Percentiles rank a stretch among this genome's conserved stretches.
Evolutionary conservation across 2,888 invertebrate genomes (phyloP).

Genomic region (Phaedon cochleariae): DNA sequence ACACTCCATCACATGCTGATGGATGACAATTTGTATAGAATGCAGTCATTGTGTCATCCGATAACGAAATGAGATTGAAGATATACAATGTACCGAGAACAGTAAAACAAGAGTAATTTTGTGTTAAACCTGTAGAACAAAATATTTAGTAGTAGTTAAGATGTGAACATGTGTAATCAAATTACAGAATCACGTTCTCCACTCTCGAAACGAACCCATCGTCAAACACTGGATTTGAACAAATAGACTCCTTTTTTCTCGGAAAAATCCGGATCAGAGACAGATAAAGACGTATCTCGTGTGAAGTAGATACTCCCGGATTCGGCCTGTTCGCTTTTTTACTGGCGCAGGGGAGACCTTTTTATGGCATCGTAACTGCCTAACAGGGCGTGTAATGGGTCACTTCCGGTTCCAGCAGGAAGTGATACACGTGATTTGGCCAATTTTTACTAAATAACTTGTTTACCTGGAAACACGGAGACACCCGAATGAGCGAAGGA

Average conservation of each 20-base stretch:
- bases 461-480: slow-evolving; percentile 30
- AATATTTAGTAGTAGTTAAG: too few species aligned
- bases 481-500: not conserved
- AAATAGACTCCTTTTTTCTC: not conserved
- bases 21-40: too few species aligned
- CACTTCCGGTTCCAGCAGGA: slow-evolving; percentile 57
- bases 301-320: slow-evolving; percentile 5
- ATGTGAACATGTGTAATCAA: too few species aligned
- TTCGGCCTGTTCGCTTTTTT: slow-evolving; percentile 23
- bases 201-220: not conserved
- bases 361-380: slow-evolving; percentile 58
- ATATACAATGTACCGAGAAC: too few species aligned
- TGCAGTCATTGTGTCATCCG: too few species aligned
- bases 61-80: too few species aligned
- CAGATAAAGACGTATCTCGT: slow-evolving; percentile 19
- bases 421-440: slow-evolving; percentile 57
- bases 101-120: too few species aligned
- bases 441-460: slow-evolving; percentile 52
- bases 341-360: slow-evolving; percentile 47
- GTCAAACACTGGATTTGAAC: not conserved
- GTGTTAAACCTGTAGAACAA: too few species aligned
- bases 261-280: not conserved
- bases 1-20: too few species aligned
- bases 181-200: too few species aligned
- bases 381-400: slow-evolving; percentile 57